Percentiles rank a stretch among this genome's conserved stretches.
Conservation (phyloP, 1,140 invertebrate genomes). For the Akabosia matsudoensis region DNA sequence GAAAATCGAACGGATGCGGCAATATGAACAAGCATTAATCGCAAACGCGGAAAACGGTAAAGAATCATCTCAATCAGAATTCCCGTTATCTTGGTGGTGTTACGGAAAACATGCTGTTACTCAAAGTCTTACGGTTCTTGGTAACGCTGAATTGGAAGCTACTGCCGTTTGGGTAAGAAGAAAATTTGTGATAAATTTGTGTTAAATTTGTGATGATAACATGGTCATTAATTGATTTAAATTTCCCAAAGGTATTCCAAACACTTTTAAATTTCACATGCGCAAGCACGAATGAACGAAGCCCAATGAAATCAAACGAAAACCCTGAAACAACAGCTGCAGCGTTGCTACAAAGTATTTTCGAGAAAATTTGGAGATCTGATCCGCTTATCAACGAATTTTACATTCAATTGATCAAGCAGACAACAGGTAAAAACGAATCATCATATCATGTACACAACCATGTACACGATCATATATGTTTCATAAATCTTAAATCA, state of each 20-base stretch:
- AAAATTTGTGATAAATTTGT: background rate
- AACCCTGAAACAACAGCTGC: background rate
- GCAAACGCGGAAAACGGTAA: conserved; percentile 63
- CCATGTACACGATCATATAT: no score
- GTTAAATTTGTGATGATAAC: background rate
- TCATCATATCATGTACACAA: no score
- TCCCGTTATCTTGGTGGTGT: conserved; percentile 50
- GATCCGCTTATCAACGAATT: conserved; percentile 84
- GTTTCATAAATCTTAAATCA: background rate
- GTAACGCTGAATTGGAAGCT: background rate
- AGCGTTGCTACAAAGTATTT: background rate
- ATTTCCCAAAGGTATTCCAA: no score
- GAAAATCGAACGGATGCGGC: conserved; percentile 76
- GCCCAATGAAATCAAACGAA: background rate
- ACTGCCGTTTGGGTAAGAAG: background rate
- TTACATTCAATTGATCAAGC: conserved; percentile 88
- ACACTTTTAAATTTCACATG: no score
- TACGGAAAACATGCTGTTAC: conserved; percentile 63
- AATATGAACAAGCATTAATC: conserved; percentile 47
- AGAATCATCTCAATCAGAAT: conserved; percentile 73
- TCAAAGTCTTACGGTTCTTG: conserved; percentile 66
- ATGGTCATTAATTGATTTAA: no score
- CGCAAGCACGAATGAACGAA: no score
- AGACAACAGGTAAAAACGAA: conserved; percentile 71
- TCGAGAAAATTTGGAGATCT: conserved; percentile 64